Percentiles rank a stretch among this genome's conserved stretches.
phyloP scores from a whole-genome alignment of 2,113 vertebrate species.

The Podilymbus podiceps region DNA sequence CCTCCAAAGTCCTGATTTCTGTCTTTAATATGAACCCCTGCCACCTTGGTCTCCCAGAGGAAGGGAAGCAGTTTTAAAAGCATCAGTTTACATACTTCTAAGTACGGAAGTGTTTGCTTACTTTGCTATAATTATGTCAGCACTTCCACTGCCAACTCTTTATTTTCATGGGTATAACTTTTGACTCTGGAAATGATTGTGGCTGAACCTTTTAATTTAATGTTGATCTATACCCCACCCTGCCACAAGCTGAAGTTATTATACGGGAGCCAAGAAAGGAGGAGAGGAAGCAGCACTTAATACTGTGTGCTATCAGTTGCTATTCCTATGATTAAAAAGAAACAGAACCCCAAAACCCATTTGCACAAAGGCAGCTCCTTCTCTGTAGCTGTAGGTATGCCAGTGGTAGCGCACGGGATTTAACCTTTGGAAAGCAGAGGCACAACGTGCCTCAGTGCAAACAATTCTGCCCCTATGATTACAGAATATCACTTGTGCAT shows the following conservation, averaged over 20 bases:
- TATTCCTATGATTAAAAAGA: not conserved
- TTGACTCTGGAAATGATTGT: constrained; percentile 5
- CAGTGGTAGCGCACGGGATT: not conserved
- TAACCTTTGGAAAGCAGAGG: not conserved
- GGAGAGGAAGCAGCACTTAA: not conserved
- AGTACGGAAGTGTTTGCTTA: constrained; percentile 21
- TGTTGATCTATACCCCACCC: not conserved
- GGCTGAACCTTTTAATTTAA: constrained; percentile 34
- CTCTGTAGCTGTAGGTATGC: not conserved
- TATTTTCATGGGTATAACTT: constrained; percentile 5
- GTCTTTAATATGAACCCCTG: constrained; percentile 12
- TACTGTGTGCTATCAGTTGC: not conserved
- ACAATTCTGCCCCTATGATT: not conserved
- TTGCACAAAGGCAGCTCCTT: not conserved
- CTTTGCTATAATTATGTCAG: constrained; percentile 41
- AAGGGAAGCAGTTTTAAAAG: constrained; percentile 14
- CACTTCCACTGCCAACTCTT: constrained; percentile 4
- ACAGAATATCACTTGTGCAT: not conserved
- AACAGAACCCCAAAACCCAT: not conserved
- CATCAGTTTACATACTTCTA: not conserved
- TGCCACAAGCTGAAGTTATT: not conserved
- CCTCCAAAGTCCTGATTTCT: constrained; percentile 4
- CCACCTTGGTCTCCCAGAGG: not conserved
- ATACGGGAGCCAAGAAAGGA: not conserved
- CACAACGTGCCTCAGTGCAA: fast-evolving